A percentile compares a stretch with the other conserved stretches of the same genome.
Conservation (phyloP, 2,888 invertebrate genomes). For the Hydropsyche betteni region DNA sequence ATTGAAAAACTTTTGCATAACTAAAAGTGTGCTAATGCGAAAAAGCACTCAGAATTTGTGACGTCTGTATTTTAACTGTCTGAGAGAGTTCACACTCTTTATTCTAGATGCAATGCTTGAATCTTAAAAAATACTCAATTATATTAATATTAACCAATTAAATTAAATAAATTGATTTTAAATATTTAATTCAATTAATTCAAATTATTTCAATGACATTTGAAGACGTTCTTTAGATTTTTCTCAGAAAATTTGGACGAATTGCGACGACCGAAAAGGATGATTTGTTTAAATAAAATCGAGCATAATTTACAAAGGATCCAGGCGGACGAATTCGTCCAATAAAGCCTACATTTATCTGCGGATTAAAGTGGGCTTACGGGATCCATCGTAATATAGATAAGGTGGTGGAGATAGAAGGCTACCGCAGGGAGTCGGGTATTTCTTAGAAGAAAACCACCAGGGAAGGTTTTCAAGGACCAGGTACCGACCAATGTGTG, state of each 20-base stretch:
- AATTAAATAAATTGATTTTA: background rate
- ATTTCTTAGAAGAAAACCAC: constrained; percentile 21
- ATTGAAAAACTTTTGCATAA: constrained; percentile 20
- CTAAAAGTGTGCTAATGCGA: constrained; percentile 30
- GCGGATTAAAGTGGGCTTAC: constrained; percentile 37
- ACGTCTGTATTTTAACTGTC: constrained; percentile 27
- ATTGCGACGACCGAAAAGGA: background rate
- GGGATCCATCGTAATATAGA: constrained; percentile 33
- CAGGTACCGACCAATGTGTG: background rate
- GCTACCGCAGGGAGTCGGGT: background rate
- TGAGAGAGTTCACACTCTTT: constrained; percentile 9
- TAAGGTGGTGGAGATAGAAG: constrained; percentile 28
- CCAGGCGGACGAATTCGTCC: constrained; percentile 19
- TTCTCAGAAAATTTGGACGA: background rate
- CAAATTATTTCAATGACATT: no score
- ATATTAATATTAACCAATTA: background rate
- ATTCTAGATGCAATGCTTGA: background rate
- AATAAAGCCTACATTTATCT: constrained; percentile 39
- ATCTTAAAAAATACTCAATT: background rate
- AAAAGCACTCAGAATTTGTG: constrained; percentile 28
- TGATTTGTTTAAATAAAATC: constrained; percentile 35
- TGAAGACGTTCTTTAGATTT: no score
- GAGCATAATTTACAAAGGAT: constrained; percentile 21
- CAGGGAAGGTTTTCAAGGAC: constrained; percentile 27
- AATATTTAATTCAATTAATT: background rate